These are phyloP conservation scores for Paratilapia polleni DNA, from an alignment of 2,113 vertebrate species.

Conservation along the genomic window DNA sequence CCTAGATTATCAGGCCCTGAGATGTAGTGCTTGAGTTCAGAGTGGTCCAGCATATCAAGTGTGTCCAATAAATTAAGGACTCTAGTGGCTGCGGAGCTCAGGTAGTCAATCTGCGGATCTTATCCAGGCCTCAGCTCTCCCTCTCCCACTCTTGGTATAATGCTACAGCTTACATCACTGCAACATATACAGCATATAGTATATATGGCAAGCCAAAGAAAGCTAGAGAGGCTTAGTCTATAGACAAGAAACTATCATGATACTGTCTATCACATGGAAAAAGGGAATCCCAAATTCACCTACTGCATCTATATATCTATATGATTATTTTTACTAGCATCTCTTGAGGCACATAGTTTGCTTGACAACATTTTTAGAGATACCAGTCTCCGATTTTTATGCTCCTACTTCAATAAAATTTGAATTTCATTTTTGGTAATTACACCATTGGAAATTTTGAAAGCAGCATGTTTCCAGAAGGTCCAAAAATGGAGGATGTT, in stretches of 20 bases:
- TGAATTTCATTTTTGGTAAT: not conserved
- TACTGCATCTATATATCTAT: too few species aligned
- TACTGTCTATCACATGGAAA: not conserved
- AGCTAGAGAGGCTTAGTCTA: slow-evolving; percentile 4
- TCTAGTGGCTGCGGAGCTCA: slow-evolving; percentile 45
- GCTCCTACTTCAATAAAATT: not conserved
- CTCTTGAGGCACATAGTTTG: not conserved
- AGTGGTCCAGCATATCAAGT: slow-evolving; percentile 28
- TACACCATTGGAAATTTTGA: not conserved
- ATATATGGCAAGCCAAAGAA: slow-evolving; percentile 25
- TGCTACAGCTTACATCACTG: slow-evolving; percentile 62
- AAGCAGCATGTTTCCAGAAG: not conserved
- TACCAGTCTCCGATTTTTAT: not conserved
- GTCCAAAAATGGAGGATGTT: not conserved
- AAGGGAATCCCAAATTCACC: not conserved
- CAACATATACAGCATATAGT: slow-evolving; percentile 56
- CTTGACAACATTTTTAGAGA: not conserved
- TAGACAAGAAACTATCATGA: not conserved
- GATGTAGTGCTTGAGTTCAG: slow-evolving; percentile 42
- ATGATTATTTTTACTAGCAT: too few species aligned
- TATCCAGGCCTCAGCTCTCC: slow-evolving; percentile 49
- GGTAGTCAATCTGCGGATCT: slow-evolving; percentile 64
- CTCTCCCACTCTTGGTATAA: slow-evolving; percentile 35
- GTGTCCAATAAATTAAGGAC: slow-evolving; percentile 50
- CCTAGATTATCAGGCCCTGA: slow-evolving; percentile 31